Evolutionary conservation across 2,888 invertebrate genomes (phyloP).

Genomic region (Bugula neritina): DNA sequence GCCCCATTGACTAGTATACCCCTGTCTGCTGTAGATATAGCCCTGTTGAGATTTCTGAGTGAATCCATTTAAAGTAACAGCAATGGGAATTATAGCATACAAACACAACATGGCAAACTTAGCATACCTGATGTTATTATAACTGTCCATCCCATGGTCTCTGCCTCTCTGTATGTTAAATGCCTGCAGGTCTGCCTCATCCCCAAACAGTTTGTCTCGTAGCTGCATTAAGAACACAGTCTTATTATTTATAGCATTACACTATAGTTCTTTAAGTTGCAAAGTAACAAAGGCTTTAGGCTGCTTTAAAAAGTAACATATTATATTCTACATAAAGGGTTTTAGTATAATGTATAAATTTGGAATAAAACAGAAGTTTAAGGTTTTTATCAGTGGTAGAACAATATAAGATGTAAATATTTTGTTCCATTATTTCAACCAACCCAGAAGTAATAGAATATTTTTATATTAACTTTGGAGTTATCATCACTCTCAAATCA

Average conservation of each 20-base stretch:
- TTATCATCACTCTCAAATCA: not conserved
- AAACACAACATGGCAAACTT: not conserved
- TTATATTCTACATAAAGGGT: no score
- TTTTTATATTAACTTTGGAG: not conserved
- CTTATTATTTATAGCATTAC: not conserved
- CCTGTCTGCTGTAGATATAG: no score
- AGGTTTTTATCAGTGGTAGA: no score
- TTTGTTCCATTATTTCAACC: no score
- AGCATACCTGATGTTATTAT: not conserved
- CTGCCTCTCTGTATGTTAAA: conserved; percentile 22
- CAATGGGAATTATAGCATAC: not conserved
- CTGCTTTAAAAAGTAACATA: no score
- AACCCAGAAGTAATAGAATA: no score
- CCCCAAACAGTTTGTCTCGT: conserved; percentile 5
- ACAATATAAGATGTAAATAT: no score
- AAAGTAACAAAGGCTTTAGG: not conserved
- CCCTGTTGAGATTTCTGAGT: no score
- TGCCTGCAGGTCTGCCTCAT: not conserved
- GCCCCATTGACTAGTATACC: no score
- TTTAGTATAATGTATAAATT: no score
- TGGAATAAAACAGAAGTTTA: no score
- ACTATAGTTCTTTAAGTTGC: not conserved
- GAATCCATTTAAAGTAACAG: no score
- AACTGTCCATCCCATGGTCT: conserved; percentile 7
- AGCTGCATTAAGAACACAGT: not conserved